Base-by-base conservation (phyloP, 2,113 vertebrate genomes). In the Bubo scandiacus region DNA sequence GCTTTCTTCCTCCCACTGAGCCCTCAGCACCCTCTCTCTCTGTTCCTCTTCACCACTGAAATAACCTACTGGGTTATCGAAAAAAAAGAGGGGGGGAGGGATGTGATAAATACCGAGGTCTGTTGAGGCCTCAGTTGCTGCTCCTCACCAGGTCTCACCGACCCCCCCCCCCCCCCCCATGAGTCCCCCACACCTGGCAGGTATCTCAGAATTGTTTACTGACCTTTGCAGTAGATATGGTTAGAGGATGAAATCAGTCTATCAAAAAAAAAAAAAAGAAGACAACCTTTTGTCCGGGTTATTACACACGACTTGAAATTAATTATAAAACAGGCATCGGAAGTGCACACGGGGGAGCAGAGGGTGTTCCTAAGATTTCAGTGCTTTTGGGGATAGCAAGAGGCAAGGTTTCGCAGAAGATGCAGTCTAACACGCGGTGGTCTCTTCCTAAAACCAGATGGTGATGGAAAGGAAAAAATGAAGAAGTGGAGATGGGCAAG, bases 241-340 rank as follows among this genome's bases (percentile, higher is more conserved):
- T 93, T 81, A 72, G 80, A 79, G 84, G 86, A 68, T 92, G 73
- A 86, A 75, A 91, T 71, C 57, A 47, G 65, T 82, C 79, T 79
- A 77, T 91, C 55, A 43, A 34, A 34, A 58, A 30, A 23, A 26
- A 19, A 13, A 14, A 26, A 22, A 47, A 13, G 1, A 59, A 4
- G 2, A 14, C 25, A 51, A 5, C 27, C 11, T 72, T 90, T 90
- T 91, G 22, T 93, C 45, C 23, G 0, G 61, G 43, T 68, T 75
- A 67, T 81, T 77, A 78, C 55, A 45, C 18, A 16, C 4, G 4
- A 45, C 38, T 93, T 55, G 45, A 89, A 66, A 77, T 85, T 89
- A 87, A 90, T 85, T 91, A 75, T 23, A 70, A 85, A 82, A 30
- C 30, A 12, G 79, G 13, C 38, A 22, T 55, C 6, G 6, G 32